These are phyloP conservation scores for Otolemur garnettii DNA, from an alignment of 2,113 vertebrate species.

Conservation along the genomic window DNA sequence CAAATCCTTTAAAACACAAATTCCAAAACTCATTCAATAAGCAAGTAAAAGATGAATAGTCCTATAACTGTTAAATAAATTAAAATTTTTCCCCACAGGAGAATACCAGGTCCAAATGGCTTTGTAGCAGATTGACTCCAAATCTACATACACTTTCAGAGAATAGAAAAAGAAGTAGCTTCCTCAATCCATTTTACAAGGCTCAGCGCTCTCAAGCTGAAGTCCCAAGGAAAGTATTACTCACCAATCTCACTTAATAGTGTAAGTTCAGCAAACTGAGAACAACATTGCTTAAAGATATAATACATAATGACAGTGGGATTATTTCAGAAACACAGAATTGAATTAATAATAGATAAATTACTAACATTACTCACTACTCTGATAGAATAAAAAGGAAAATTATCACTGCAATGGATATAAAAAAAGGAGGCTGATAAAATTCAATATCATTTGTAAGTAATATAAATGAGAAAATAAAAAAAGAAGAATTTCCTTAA, in stretches of 20 bases:
- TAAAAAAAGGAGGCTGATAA: not conserved
- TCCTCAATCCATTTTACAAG: not conserved
- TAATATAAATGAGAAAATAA: constrained; percentile 10
- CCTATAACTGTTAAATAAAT: not conserved
- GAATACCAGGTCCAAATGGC: not conserved
- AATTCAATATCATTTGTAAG: not conserved
- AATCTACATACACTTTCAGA: not conserved
- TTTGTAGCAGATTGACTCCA: not conserved
- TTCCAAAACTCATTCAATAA: not conserved
- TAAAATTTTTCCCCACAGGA: not conserved
- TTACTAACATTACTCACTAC: not conserved
- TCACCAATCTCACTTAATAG: not conserved
- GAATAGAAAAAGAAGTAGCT: not conserved
- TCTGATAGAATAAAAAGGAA: not conserved
- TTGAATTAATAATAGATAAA: not conserved
- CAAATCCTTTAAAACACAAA: not conserved
- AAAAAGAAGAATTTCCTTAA: not conserved
- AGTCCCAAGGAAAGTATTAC: not conserved
- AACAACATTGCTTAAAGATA: not conserved
- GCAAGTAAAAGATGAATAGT: not conserved
- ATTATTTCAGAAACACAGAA: not conserved
- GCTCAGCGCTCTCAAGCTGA: not conserved
- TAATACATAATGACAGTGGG: not conserved
- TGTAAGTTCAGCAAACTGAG: not conserved
- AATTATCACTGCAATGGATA: not conserved